phyloP scores from a whole-genome alignment of 2,888 invertebrate genomes.

The Allygus modestus region DNA sequence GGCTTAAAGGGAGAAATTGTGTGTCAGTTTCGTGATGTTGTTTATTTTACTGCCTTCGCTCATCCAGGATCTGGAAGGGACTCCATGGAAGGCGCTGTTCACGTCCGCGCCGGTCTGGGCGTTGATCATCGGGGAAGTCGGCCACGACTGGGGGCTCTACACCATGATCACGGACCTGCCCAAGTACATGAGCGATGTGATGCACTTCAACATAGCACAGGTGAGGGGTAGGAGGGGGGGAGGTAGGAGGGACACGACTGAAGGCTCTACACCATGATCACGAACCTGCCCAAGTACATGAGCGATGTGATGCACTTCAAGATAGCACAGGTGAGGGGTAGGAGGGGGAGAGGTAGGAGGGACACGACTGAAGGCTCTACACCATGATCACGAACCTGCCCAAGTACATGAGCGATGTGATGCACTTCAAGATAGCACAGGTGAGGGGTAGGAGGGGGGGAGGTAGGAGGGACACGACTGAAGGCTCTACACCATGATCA shows the following conservation, averaged over 20 bases:
- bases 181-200: constrained; percentile 83
- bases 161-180: constrained; percentile 85
- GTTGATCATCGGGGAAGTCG: constrained; percentile 72
- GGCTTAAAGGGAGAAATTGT: too few relatives aligned
- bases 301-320: constrained; percentile 82
- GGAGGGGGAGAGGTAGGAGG: constrained; percentile 73
- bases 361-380: constrained; percentile 84
- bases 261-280: constrained; percentile 85
- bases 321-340: constrained; percentile 77
- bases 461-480: constrained; percentile 81
- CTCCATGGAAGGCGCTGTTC: constrained; percentile 85
- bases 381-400: constrained; percentile 85
- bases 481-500: constrained; percentile 85
- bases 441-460: too few relatives aligned
- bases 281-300: constrained; percentile 84
- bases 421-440: constrained; percentile 81
- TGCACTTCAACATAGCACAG: constrained; percentile 81
- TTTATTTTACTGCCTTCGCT: too few relatives aligned
- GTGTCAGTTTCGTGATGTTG: too few relatives aligned
- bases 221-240: too few relatives aligned
- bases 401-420: constrained; percentile 83
- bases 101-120: constrained; percentile 76
- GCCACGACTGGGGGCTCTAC: constrained; percentile 85
- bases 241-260: constrained; percentile 81
- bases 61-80: constrained; percentile 77